Evolutionary conservation across 2,888 invertebrate genomes (phyloP), one percentile per base, ranked within the genome.

Genomic region (Pantelozetes paolii): DNA sequence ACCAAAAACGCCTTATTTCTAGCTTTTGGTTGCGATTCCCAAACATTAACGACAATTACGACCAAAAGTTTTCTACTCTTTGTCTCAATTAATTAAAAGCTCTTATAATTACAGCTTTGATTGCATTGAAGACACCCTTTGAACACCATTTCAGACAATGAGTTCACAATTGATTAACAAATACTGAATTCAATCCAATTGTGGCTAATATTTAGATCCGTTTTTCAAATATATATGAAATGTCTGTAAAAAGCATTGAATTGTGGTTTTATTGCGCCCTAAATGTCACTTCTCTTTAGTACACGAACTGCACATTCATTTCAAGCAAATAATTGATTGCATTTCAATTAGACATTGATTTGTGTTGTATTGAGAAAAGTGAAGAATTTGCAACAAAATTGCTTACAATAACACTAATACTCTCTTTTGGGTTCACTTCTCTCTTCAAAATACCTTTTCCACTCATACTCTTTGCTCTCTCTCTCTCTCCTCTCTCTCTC

Each of bases 61-160:
- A 64, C 36, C 36, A 36, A 59, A 59, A 28, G 59, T 32, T 59
- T 28, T 59, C 6, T 30, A 59, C 59, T 59, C 59, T 59, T 59
- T 59, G 59, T 59, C 59, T 59, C 20, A 59, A 59, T 59, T 59
- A 59, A 59, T 59, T 64, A 64, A 64, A 64, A 64, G 64, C 40
- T 40, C 64, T 64, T 23, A 30, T 57, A 57, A 57, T 57, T 57
- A 57, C 57, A 57, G 23, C 23, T 57, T 59, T 59, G 30, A 30
- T 3, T 2, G 50, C 23, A 50, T 5, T 8, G n/a, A 30, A 5
- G 59, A 5, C 28, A 13, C 15, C 8, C 28, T 32, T 13, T 32
- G 11, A 59, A 5, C 28, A 13, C 15, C 8, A 9, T 32, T 13
- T 32, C 30, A 59, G 28, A 28, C 59, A 11, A 59, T 30, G 59